A percentile compares a stretch with the other conserved stretches of the same genome.
Conservation (phyloP, 2,113 vertebrate species). For the Crotalus tigris region DNA sequence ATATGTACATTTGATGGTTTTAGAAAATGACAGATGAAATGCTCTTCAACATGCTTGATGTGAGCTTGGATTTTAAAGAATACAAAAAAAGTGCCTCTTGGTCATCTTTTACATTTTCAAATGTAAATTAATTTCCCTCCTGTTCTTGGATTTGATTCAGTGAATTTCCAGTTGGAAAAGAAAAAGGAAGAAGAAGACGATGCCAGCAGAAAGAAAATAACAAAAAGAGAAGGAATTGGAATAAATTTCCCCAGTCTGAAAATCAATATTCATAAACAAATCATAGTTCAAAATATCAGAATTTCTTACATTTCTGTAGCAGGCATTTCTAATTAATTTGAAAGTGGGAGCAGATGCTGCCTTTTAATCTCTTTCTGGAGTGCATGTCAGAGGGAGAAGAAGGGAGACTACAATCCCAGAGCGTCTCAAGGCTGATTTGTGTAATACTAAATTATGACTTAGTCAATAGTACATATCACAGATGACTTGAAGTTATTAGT, state of each 20-base stretch:
- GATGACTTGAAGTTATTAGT: not conserved
- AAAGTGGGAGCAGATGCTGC: not conserved
- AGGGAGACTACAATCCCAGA: not conserved
- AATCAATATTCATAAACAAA: not conserved
- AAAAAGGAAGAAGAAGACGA: not conserved
- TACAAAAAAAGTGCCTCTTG: not conserved
- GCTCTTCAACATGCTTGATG: not conserved
- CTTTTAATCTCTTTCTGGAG: not conserved
- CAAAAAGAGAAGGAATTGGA: not conserved
- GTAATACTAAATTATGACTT: not conserved
- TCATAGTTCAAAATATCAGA: not conserved
- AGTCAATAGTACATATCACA: not conserved
- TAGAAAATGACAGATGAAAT: not conserved
- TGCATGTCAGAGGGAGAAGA: not conserved
- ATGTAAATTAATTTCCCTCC: not conserved
- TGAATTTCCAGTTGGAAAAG: not conserved
- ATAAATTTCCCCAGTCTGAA: not conserved
- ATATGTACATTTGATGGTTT: not conserved
- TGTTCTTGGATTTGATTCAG: not conserved
- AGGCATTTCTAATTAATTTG: not conserved
- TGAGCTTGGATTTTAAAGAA: not conserved
- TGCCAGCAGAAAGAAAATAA: not conserved
- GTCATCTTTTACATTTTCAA: not conserved
- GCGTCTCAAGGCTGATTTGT: not conserved
- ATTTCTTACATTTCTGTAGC: not conserved